Conservation (phyloP, 2,797 vertebrate species). For the Otolemur crassicaudatus region DNA sequence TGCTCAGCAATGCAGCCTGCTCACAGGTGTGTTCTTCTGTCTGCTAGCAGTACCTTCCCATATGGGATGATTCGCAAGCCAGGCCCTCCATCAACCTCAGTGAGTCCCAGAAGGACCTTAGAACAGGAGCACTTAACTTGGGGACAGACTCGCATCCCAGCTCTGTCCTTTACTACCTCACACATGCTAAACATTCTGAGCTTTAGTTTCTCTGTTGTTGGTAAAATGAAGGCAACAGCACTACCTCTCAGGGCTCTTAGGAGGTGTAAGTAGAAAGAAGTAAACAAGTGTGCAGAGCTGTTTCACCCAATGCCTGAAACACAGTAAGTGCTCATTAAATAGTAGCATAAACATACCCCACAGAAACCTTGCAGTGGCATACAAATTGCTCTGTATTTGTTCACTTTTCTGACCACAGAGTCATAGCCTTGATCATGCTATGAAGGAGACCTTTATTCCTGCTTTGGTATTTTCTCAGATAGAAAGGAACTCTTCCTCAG, state of each 20-base stretch:
- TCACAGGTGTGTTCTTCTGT: background rate
- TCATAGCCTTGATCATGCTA: background rate
- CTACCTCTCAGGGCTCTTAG: background rate
- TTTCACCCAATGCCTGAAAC: background rate
- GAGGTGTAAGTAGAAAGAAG: background rate
- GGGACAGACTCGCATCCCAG: background rate
- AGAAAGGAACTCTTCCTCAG: background rate
- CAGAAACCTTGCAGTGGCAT: background rate
- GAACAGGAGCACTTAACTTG: background rate
- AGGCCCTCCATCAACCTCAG: background rate
- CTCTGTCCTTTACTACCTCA: background rate
- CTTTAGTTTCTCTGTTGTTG: background rate
- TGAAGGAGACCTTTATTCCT: background rate
- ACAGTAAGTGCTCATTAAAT: background rate
- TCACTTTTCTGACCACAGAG: background rate
- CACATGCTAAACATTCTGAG: background rate
- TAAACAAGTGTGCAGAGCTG: background rate
- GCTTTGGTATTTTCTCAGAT: background rate
- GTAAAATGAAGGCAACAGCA: background rate
- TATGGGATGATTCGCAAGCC: background rate
- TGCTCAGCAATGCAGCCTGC: background rate
- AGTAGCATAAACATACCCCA: background rate
- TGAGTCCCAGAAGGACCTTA: background rate
- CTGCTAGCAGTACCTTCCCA: accelerated
- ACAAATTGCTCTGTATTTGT: background rate